A percentile compares a stretch with the other conserved stretches of the same genome.
phyloP scores from a whole-genome alignment of 1,140 invertebrate genomes.

The Antheraea mylitta region DNA sequence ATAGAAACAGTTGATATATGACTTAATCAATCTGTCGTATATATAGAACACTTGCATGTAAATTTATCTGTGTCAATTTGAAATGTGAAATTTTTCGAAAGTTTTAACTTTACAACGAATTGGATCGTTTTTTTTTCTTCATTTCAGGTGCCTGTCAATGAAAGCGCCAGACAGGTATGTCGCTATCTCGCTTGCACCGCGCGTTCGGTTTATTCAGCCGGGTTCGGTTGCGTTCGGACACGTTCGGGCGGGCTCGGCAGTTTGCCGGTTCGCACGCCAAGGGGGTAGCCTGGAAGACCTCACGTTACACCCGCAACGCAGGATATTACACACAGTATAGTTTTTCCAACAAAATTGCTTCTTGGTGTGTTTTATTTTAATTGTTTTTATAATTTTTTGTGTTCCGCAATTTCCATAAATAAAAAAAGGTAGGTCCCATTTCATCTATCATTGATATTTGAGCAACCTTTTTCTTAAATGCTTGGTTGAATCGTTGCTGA shows the following conservation, averaged over 20 bases:
- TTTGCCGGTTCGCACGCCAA: slow-evolving; percentile 55
- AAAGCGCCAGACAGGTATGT: slow-evolving; percentile 84
- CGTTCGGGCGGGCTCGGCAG: slow-evolving; percentile 63
- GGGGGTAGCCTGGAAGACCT: slow-evolving; percentile 76
- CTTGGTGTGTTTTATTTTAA: slow-evolving; percentile 70
- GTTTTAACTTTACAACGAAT: slow-evolving; percentile 77
- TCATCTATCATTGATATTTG: slow-evolving; percentile 52
- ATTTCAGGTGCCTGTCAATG: slow-evolving; percentile 85
- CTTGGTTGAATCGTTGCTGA: slow-evolving; percentile 51
- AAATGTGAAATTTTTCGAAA: slow-evolving; percentile 51
- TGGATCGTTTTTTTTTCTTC: slow-evolving; percentile 81
- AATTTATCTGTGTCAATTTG: slow-evolving; percentile 72
- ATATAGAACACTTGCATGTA: slow-evolving; percentile 56
- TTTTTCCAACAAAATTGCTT: slow-evolving; percentile 73
- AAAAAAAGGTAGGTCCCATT: slow-evolving; percentile 49
- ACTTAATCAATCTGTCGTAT: neutral
- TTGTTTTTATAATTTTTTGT: slow-evolving; percentile 51
- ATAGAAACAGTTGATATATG: no score
- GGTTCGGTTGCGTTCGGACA: slow-evolving; percentile 67
- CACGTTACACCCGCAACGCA: slow-evolving; percentile 74
- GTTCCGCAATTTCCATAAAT: slow-evolving; percentile 49
- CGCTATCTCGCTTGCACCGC: slow-evolving; percentile 64
- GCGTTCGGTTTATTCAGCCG: slow-evolving; percentile 70
- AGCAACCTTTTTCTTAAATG: slow-evolving; percentile 51
- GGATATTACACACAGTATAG: slow-evolving; percentile 65